Base-by-base conservation (phyloP, 2,888 invertebrate species). In the Dimorphilus gyrociliatus region DNA sequence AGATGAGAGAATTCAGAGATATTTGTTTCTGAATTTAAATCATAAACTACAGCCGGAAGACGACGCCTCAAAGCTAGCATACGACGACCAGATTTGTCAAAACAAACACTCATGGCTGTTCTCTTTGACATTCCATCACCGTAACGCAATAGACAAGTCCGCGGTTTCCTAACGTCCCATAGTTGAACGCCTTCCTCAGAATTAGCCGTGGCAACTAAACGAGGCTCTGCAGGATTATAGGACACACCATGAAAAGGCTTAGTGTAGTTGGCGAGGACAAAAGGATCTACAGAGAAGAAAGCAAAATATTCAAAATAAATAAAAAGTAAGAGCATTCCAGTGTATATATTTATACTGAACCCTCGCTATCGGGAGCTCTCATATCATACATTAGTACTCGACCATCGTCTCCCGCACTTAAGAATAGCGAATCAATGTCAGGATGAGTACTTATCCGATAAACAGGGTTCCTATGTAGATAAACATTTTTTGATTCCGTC, bases 201-300 rank as follows among this genome's bases (percentile, higher is more conserved):
- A 65, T 88, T 88, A 1, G 86, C 86, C 4, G 85, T 82, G 10
- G 80, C 81, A 35, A 90, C 58, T 44, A 78, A 72, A 46, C 76
- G 70, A 0, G 78, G 71, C 51, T 85, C 82, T 16, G 72, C 66
- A 0, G 88, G 88, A 64, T 88, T 85, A 62, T 79, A 86, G 74
- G 80, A 80, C 21, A 86, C 86, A n/a, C 84, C 81, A 63, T 88
- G 86, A 66, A 84, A 88, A n/a, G 85, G 74, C 30, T 73, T 71
- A 45, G 70, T 70, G 47, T 71, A 71, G 54, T 75, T 76, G 51
- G 76, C 72, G 48, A 78, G 61, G 42, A 72, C 71, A 44, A 75
- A 69, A n/a, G 72, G 71, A 40, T 72, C 73, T 66, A n/a, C n/a
- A n/a, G 53, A 38, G 49, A 55, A 46, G n/a, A 18, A n/a, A 25